Percentiles rank a stretch among this genome's conserved stretches.
Conservation (phyloP, 2,113 vertebrate species). For the Mesitornis unicolor region DNA sequence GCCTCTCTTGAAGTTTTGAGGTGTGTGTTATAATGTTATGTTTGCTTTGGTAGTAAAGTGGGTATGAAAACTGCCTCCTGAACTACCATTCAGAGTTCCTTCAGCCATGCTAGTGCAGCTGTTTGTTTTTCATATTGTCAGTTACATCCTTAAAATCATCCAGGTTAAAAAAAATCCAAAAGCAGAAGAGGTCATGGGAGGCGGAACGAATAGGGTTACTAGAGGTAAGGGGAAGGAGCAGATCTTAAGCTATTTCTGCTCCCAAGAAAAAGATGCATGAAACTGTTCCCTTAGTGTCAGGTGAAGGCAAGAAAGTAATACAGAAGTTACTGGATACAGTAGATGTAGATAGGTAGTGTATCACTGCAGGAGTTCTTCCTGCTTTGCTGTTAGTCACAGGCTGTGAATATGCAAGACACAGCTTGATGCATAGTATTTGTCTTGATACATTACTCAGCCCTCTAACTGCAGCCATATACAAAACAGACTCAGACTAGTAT, state of each 20-base stretch:
- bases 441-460: background rate
- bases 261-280: background rate
- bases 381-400: background rate
- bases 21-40: accelerated
- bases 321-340: background rate
- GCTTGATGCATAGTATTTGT: background rate
- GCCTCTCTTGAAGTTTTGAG: background rate
- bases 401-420: background rate
- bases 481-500: background rate
- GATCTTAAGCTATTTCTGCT: background rate
- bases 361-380: background rate
- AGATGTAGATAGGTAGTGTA: background rate
- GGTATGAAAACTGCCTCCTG: background rate
- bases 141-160: background rate
- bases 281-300: background rate
- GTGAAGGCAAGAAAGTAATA: background rate
- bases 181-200: background rate
- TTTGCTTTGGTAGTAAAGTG: background rate
- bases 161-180: background rate
- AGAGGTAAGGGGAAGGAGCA: background rate
- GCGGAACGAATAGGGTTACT: background rate
- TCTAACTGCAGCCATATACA: background rate
- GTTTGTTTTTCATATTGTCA: background rate
- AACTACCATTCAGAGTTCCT: background rate
- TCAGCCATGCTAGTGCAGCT: background rate